Percentiles rank a stretch among this genome's conserved stretches.
phyloP scores from a whole-genome alignment of 2,888 invertebrate species.

The Plutella xylostella region DNA sequence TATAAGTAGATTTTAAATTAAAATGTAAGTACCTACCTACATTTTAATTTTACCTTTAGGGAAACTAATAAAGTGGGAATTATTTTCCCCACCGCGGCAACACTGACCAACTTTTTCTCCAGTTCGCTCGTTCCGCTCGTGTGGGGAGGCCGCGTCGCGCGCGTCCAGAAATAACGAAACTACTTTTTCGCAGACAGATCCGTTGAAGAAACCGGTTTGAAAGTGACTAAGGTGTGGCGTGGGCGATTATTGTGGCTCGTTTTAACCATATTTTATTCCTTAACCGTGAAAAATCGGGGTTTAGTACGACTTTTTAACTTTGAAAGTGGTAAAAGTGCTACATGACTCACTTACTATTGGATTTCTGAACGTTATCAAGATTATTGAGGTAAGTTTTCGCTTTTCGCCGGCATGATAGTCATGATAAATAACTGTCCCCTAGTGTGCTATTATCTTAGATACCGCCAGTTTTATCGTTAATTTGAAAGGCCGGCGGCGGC shows the following conservation, averaged over 20 bases:
- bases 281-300: not conserved
- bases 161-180: conserved; percentile 23
- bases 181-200: conserved; percentile 54
- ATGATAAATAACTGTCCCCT: too few relatives aligned
- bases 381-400: not conserved
- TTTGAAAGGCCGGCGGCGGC: not conserved
- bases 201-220: conserved; percentile 50
- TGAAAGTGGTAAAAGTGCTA: conserved; percentile 4
- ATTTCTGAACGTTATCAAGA: conserved; percentile 4
- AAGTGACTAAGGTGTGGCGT: conserved; percentile 57
- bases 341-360: conserved; percentile 1
- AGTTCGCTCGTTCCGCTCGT: conserved; percentile 33
- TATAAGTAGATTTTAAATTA: too few relatives aligned
- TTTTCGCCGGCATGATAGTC: too few relatives aligned
- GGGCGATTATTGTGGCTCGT: conserved; percentile 3
- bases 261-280: not conserved
- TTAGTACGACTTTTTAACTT: not conserved
- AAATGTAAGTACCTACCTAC: too few relatives aligned
- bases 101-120: conserved; percentile 27
- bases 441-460: not conserved
- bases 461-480: not conserved
- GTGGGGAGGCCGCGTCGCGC: conserved; percentile 27
- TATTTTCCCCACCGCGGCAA: not conserved
- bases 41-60: too few relatives aligned
- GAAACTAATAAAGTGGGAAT: not conserved